Conservation (phyloP, 2,797 vertebrate genomes). For the Emys orbicularis region DNA sequence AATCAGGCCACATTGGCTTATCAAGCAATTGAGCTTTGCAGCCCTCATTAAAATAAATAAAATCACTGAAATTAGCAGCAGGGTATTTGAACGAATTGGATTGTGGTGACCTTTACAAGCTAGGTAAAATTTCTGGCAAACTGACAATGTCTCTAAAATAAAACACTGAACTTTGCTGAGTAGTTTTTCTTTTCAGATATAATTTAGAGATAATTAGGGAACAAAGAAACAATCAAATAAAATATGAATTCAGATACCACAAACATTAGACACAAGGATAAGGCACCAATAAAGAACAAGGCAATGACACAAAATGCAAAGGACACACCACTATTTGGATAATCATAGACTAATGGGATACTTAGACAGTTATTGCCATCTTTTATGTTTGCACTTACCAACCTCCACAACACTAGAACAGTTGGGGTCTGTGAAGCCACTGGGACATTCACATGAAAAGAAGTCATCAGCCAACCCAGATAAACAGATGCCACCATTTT, state of each 20-base stretch:
- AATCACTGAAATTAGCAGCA: not conserved
- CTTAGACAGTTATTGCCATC: not conserved
- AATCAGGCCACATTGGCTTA: not conserved
- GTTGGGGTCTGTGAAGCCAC: constrained; percentile 83
- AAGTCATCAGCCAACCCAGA: constrained; percentile 77
- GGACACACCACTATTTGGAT: accelerated
- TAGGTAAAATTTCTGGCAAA: not conserved
- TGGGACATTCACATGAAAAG: constrained; percentile 85
- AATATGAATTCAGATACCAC: not conserved
- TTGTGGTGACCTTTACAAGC: not conserved
- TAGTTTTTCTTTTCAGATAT: not conserved
- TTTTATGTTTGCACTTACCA: constrained; percentile 84
- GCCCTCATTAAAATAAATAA: not conserved
- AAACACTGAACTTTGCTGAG: not conserved
- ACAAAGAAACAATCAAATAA: not conserved
- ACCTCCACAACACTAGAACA: constrained; percentile 87
- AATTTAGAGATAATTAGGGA: not conserved
- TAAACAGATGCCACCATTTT: constrained; percentile 83
- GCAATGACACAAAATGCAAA: accelerated
- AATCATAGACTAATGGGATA: accelerated
- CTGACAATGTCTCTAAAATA: accelerated
- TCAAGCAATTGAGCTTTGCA: not conserved
- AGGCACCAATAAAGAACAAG: not conserved
- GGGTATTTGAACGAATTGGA: not conserved
- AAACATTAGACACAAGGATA: not conserved